Base-by-base conservation (phyloP, 30 jellyfish, hydroid and myxozoan genomes). In the Rhopilema esculentum region DNA sequence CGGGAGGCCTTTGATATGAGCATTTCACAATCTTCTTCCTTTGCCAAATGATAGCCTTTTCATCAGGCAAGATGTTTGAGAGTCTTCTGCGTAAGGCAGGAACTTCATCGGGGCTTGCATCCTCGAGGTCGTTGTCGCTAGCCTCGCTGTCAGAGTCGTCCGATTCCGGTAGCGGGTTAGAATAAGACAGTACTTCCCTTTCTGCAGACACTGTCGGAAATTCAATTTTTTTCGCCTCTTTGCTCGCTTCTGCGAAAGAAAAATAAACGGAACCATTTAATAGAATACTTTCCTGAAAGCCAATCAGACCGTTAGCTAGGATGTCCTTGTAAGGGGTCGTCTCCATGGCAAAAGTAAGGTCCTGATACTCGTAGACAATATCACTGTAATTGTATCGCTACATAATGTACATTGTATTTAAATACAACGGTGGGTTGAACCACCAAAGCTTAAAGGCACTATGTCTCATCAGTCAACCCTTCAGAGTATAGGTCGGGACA, bases 61-160 rank as follows among this genome's bases (percentile, higher is more conserved):
- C 75, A 27, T 69, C 93, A 0, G 52, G 80, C 26, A 81, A 53
- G 21, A 65, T 21, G 28, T 72, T 80, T 15, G 32, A 79, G 26
- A 89, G n/a, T 25, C 83, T 21, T n/a, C 28, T 75, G 79, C 82
- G 87, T 17, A 89, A 8, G 6, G 69, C 90, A 17, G 72, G 70
- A 19, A 72, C 87, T 31, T 89, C 90, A n/a, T 65, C 86, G 17
- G 82, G 66, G 27, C 65, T 6, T 18, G 93, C 97, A 75, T 89
- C 97, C 21, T 72, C 90, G 15, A 89, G 53, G 1, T 75, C 95
- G 1, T 16, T 27, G 24, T 76, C 89, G 53, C 75, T 62, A 72
- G 69, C 92, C 8, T 32, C 79, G 18, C 49, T 85, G 64, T 70
- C 92, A 27, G 53, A 24, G 23, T 64, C 65, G 88, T 80, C 83